phyloP scores from a whole-genome alignment of 2,797 vertebrate genomes.

The Crotalus adamanteus region DNA sequence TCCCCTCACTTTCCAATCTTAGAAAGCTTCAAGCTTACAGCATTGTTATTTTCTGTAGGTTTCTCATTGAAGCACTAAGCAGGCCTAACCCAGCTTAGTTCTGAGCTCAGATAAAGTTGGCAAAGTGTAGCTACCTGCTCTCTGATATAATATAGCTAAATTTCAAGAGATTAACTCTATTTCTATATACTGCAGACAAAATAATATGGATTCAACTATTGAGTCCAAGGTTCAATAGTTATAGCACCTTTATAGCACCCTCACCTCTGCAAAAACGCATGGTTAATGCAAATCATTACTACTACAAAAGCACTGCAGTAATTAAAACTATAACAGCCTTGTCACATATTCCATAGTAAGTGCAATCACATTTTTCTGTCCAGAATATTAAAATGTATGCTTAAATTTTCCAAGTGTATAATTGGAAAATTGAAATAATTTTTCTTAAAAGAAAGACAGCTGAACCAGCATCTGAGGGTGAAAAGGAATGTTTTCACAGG shows the following conservation, averaged over 20 bases:
- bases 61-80: neutral
- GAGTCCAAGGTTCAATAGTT: neutral
- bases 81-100: neutral
- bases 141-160: neutral
- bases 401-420: constrained; percentile 71
- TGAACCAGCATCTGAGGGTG: constrained; percentile 73
- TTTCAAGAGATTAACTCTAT: neutral
- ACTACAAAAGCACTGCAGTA: constrained; percentile 15
- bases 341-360: constrained; percentile 17
- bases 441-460: constrained; percentile 71
- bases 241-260: constrained; percentile 5
- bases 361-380: constrained; percentile 42
- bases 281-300: neutral
- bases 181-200: neutral
- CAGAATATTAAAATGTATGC: constrained; percentile 63
- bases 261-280: constrained; percentile 5
- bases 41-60: neutral
- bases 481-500: constrained; percentile 78
- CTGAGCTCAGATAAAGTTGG: neutral
- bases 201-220: constrained; percentile 1
- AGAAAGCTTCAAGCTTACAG: neutral
- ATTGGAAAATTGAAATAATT: constrained; percentile 71
- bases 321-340: constrained; percentile 21
- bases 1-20: neutral
- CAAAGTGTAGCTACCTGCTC: neutral